These are phyloP conservation scores for Prionailurus viverrinus DNA, from an alignment of 2,113 vertebrate species.

Conservation along the genomic window DNA sequence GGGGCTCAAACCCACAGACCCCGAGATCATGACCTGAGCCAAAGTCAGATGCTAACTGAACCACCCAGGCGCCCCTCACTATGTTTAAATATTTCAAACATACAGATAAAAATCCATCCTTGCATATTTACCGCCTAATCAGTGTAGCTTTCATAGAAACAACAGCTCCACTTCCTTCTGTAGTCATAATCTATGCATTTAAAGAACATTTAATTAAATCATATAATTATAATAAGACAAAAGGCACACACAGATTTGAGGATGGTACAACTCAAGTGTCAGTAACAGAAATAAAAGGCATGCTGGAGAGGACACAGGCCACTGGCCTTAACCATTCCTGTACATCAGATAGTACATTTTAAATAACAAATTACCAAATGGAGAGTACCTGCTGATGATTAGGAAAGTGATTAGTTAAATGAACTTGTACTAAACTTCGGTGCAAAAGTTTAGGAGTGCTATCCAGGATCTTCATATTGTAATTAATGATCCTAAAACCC, in stretches of 20 bases:
- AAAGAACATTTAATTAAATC: slow-evolving; percentile 6
- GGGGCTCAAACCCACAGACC: too few species aligned
- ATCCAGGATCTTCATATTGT: background rate
- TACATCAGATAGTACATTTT: too few species aligned
- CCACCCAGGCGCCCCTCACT: background rate
- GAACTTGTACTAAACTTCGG: background rate
- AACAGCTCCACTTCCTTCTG: background rate
- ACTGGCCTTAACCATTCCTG: background rate
- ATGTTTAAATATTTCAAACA: background rate
- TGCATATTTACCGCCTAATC: background rate
- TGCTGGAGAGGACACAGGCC: too few species aligned
- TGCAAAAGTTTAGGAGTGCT: background rate
- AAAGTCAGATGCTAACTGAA: too few species aligned
- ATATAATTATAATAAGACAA: background rate
- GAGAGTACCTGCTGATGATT: background rate
- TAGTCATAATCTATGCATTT: background rate
- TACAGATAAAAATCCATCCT: background rate
- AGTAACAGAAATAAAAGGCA: background rate
- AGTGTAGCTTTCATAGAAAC: slow-evolving; percentile 11
- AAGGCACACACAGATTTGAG: background rate
- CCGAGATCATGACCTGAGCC: too few species aligned
- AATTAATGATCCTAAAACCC: background rate
- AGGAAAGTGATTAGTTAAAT: background rate
- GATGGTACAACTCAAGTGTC: background rate
- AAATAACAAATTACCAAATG: background rate